Evolutionary conservation across 2,888 invertebrate genomes (phyloP).

Genomic region (Stenurella melanura): DNA sequence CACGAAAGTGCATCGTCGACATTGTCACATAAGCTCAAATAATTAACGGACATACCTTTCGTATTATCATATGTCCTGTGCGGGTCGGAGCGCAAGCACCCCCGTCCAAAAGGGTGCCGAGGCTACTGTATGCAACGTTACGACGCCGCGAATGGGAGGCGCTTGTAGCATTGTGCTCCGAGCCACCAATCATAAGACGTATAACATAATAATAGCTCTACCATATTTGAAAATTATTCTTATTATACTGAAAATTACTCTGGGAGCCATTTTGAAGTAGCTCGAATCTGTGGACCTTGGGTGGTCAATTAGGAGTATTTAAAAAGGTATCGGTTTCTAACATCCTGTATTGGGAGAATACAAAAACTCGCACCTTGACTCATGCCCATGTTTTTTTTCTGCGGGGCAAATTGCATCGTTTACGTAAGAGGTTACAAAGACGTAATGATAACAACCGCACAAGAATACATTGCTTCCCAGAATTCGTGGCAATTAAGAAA

Average conservation of each 20-base stretch:
- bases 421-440: conserved; percentile 1
- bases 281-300: conserved; percentile 46
- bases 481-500: conserved; percentile 11
- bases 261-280: conserved; percentile 68
- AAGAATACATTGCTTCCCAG: conserved; percentile 7
- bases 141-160: conserved; percentile 57
- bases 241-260: conserved; percentile 70
- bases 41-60: conserved; percentile 36
- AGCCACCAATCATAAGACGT: conserved; percentile 62
- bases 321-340: conserved; percentile 25
- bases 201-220: conserved; percentile 66
- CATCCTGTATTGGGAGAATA: conserved; percentile 9
- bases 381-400: not conserved
- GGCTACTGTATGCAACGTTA: conserved; percentile 16
- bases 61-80: conserved; percentile 32
- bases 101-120: conserved; percentile 52
- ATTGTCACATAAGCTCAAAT: conserved; percentile 45
- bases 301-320: conserved; percentile 45
- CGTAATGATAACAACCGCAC: conserved; percentile 9
- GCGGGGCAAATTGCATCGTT: not conserved
- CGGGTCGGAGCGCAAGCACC: conserved; percentile 42
- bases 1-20: conserved; percentile 48
- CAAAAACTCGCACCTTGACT: not conserved
- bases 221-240: conserved; percentile 73
- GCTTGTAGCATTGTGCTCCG: conserved; percentile 57